Base-by-base conservation (phyloP, 2,797 vertebrate species). In the Vireo griseus region DNA sequence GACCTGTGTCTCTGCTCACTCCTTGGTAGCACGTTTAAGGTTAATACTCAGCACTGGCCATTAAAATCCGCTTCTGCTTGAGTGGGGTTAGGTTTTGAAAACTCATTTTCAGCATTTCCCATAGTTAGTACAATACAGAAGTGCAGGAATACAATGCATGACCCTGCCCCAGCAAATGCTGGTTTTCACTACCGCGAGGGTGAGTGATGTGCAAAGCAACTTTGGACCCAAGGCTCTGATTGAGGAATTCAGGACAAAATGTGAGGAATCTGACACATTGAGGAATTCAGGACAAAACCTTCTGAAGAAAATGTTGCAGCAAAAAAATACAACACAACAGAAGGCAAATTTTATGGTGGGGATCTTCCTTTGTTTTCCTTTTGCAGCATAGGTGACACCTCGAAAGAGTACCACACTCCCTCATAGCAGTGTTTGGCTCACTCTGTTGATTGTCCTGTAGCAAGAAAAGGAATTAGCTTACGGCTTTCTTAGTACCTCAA, bases 161-260 rank as follows among this genome's bases (percentile, higher is more conserved):
- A 54, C 7, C 17, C 17, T 20, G 12, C 52, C 11, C 16, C 40
- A 62, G 44, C 22, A 71, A 44, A 47, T 3, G 0, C 13, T 24
- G 71, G 10, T 16, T 31, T 77, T 81, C 5, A 3, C 47, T 74
- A 39, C 42, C 10, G 0, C 0, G 3, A 11, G 17, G 21, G 11
- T 33, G 31, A 73, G 39, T 4, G 9, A 50, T 16, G 17, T 31
- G 22, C 31, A 40, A 63, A 33, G 44, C 0, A 1, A 12, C 7
- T 4, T 58, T 4, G 3, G 42, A 67, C 2, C 14, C 4, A 10
- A 50, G n/a, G n/a, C 35, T 47, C 33, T 2, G 2, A 6, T 9
- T 18, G 37, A 63, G 17, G 48, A 55, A 55, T 37, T 51, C 20
- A 59, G 45, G 20, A n/a, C 48, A 69, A 71, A 86, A n/a, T 35